Evolutionary conservation across 2,113 vertebrate genomes (phyloP).

Genomic region (Rhizomys pruinosus): DNA sequence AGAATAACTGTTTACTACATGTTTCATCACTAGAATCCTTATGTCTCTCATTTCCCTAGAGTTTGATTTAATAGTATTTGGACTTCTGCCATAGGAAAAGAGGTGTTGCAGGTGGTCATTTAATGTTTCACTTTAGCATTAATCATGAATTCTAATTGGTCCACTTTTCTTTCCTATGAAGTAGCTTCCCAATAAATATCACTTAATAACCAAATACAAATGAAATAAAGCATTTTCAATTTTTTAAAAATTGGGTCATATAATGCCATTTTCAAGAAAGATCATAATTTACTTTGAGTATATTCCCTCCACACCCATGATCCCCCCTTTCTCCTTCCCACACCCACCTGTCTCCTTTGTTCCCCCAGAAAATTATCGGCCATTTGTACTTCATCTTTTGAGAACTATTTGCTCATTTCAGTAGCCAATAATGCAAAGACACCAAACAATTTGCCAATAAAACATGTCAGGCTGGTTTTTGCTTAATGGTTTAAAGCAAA

Average conservation of each 20-base stretch:
- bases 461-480: background rate
- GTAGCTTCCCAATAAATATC: background rate
- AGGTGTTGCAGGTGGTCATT: background rate
- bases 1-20: background rate
- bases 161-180: background rate
- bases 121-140: background rate
- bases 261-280: background rate
- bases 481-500: background rate
- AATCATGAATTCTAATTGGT: background rate
- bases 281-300: background rate
- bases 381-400: background rate
- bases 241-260: background rate
- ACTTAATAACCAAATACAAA: background rate
- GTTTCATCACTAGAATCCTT: conserved; percentile 1
- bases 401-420: background rate
- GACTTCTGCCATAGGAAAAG: background rate
- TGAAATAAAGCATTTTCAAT: background rate
- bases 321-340: background rate
- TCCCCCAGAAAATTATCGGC: background rate
- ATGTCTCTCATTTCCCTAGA: background rate
- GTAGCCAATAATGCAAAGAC: background rate
- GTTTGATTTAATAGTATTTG: background rate
- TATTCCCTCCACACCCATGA: no score
- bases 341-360: background rate
- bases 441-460: background rate